Evolutionary conservation across 1,140 invertebrate species (phyloP).

Genomic region (Ctenoplectra terminalis): DNA sequence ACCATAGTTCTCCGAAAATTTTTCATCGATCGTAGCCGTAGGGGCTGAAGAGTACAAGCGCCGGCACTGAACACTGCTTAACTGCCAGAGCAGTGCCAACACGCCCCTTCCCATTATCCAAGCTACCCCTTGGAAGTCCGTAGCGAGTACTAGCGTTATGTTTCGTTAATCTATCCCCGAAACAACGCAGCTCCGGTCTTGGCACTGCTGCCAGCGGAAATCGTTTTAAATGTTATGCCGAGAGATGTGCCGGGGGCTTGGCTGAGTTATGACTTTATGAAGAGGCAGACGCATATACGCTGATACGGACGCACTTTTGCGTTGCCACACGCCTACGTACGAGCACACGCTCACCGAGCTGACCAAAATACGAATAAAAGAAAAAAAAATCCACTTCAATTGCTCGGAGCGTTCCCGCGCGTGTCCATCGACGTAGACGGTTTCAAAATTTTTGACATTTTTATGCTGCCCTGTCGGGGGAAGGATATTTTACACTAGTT

Average conservation of each 20-base stretch:
- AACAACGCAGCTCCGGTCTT: constrained; percentile 81
- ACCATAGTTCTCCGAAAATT: constrained; percentile 51
- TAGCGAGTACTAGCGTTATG: constrained; percentile 80
- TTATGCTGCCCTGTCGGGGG: neutral
- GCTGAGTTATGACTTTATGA: constrained; percentile 82
- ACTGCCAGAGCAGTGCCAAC: constrained; percentile 81
- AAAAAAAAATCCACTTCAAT: constrained; percentile 39
- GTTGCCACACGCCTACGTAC: neutral
- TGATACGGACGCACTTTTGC: constrained; percentile 62
- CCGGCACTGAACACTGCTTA: constrained; percentile 77
- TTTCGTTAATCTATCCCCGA: constrained; percentile 83
- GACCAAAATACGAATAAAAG: constrained; percentile 22
- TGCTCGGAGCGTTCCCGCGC: constrained; percentile 20
- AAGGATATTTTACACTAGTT: neutral
- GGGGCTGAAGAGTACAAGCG: constrained; percentile 58
- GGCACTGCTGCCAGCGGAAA: constrained; percentile 82
- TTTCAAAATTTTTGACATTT: constrained; percentile 43
- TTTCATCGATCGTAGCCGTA: constrained; percentile 62
- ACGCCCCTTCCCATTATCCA: constrained; percentile 79
- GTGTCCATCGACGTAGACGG: constrained; percentile 10
- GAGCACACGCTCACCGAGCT: neutral
- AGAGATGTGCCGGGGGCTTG: constrained; percentile 76
- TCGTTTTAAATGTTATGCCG: constrained; percentile 83
- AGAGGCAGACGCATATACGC: constrained; percentile 74
- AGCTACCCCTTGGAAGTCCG: constrained; percentile 78